Percentiles rank a stretch among this genome's conserved stretches.
Evolutionary conservation across 2,888 invertebrate genomes (phyloP).

Genomic region (Parthenolecanium corni): DNA sequence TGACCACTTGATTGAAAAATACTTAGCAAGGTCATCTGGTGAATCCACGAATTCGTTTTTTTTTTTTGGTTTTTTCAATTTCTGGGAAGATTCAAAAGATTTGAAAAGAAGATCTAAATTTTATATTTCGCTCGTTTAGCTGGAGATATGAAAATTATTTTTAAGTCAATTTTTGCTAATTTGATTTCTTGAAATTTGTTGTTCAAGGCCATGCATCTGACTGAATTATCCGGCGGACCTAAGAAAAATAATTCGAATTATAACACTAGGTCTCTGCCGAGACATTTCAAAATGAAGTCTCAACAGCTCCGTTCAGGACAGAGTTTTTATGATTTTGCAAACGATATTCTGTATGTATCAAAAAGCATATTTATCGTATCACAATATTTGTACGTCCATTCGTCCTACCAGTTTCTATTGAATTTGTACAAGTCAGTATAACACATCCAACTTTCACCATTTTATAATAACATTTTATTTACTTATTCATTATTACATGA

Average conservation of each 20-base stretch:
- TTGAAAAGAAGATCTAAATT: too few relatives aligned
- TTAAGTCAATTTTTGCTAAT: too few relatives aligned
- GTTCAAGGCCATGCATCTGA: slow-evolving; percentile 77
- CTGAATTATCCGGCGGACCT: slow-evolving; percentile 74
- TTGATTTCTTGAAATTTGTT: too few relatives aligned
- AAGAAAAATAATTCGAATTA: slow-evolving; percentile 41
- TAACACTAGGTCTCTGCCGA: slow-evolving; percentile 72
- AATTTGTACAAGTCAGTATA: slow-evolving; percentile 66
- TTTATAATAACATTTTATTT: slow-evolving; percentile 2
- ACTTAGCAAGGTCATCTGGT: too few relatives aligned
- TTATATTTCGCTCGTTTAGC: too few relatives aligned
- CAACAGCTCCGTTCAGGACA: slow-evolving; percentile 64
- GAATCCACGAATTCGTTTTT: too few relatives aligned
- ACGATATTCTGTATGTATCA: slow-evolving; percentile 88
- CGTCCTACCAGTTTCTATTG: slow-evolving; percentile 72
- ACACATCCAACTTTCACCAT: not conserved
- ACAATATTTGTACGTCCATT: slow-evolving; percentile 79
- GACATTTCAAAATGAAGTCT: slow-evolving; percentile 75
- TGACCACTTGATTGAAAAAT: too few relatives aligned
- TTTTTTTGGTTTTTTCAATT: slow-evolving; percentile 34
- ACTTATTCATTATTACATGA: not conserved
- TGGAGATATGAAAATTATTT: too few relatives aligned
- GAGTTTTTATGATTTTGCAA: slow-evolving; percentile 77
- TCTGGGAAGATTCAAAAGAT: too few relatives aligned
- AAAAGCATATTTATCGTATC: slow-evolving; percentile 90